Percentiles rank a stretch among this genome's conserved stretches.
Conservation (phyloP, 2,888 invertebrate species). For the Andrena hattorfiana region DNA sequence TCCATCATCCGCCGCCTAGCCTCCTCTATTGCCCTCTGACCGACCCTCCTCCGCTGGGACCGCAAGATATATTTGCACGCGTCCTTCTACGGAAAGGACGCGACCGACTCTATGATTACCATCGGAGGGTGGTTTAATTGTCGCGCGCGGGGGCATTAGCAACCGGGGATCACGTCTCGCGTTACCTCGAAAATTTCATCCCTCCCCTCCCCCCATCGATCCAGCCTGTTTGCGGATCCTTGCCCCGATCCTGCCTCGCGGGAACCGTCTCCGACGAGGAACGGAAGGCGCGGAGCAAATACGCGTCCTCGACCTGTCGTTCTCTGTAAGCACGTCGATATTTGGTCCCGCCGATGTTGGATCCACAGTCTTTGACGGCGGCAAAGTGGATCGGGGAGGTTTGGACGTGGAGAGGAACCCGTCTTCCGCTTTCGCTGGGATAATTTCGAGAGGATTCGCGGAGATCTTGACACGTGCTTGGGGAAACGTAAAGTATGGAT, state of each 20-base stretch:
- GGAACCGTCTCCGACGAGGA: not conserved
- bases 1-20: conserved; percentile 64
- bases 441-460: not conserved
- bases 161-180: conserved; percentile 17
- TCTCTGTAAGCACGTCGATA: not conserved
- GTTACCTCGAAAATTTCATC: conserved; percentile 20
- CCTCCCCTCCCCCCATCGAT: conserved; percentile 1
- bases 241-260: not conserved
- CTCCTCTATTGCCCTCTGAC: conserved; percentile 12
- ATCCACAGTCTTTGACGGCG: not conserved
- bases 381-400: not conserved
- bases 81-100: conserved; percentile 44
- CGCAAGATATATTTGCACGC: conserved; percentile 2
- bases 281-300: not conserved
- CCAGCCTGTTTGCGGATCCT: not conserved
- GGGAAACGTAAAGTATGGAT: too few species aligned
- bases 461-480: too few species aligned
- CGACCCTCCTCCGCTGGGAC: conserved; percentile 51
- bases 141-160: not conserved
- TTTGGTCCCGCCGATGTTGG: not conserved
- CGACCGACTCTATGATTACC: conserved; percentile 36
- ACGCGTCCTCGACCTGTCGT: not conserved
- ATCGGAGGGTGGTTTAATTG: conserved; percentile 35
- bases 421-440: not conserved
- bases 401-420: not conserved